These are phyloP conservation scores for Aulostomus chinensis DNA, from an alignment of 2,797 vertebrate genomes.

Conservation along the genomic window DNA sequence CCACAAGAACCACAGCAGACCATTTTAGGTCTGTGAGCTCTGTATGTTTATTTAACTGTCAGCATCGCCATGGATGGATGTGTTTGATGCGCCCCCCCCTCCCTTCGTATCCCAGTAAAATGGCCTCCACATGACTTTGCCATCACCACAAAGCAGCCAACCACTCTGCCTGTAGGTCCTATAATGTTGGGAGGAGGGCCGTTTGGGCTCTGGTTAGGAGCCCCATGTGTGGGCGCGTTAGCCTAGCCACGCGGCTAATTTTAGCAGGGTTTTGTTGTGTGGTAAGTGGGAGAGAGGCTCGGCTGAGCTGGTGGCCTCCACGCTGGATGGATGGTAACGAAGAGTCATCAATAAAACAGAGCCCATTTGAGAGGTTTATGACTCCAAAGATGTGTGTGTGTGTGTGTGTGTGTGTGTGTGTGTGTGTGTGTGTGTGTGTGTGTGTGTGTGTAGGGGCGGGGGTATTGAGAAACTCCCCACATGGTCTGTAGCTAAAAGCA, in stretches of 20 bases:
- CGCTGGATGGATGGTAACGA: conserved; percentile 66
- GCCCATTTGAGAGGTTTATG: conserved; percentile 68
- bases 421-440: conserved; percentile 42
- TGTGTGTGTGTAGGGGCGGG: no score
- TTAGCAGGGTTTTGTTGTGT: conserved; percentile 67
- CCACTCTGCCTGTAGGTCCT: conserved; percentile 45
- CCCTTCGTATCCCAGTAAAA: conserved; percentile 60
- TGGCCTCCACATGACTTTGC: conserved; percentile 66
- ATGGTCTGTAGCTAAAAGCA: conserved; percentile 38
- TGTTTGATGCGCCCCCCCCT: conserved; percentile 34
- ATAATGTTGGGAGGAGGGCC: conserved; percentile 55
- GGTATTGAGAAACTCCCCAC: conserved; percentile 45
- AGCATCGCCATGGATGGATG: conserved; percentile 42
- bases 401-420: conserved; percentile 15
- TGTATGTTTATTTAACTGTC: conserved; percentile 59
- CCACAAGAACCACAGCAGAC: conserved; percentile 35
- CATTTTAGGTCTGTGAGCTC: conserved; percentile 42
- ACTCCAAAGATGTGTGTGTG: no score
- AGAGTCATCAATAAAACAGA: conserved; percentile 73
- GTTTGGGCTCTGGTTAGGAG: conserved; percentile 57
- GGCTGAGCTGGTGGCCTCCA: conserved; percentile 63
- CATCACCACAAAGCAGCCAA: conserved; percentile 60
- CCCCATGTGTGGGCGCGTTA: conserved; percentile 53
- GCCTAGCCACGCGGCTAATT: conserved; percentile 70
- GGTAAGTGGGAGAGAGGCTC: conserved; percentile 61